Percentiles rank a stretch among this genome's conserved stretches.
These are phyloP conservation scores for Alces alces DNA, from an alignment of 2,113 vertebrate genomes.

Conservation along the genomic window DNA sequence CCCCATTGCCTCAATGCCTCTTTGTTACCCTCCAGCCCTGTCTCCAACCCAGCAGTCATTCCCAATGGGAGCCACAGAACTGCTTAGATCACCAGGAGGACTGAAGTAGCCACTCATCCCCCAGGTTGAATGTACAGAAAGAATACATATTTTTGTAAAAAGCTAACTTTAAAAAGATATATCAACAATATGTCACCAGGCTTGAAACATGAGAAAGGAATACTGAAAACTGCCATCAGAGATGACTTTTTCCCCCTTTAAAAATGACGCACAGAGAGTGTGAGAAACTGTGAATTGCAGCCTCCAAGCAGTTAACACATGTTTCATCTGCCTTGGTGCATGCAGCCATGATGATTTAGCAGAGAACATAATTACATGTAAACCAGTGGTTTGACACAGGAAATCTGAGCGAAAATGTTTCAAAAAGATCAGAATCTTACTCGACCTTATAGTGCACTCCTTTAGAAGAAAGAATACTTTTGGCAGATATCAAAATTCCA, in stretches of 20 bases:
- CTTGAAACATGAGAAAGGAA: not conserved
- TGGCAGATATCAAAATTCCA: not conserved
- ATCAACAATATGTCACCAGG: not conserved
- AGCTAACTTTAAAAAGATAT: not conserved
- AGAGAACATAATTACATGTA: constrained; percentile 60
- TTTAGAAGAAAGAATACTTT: not conserved
- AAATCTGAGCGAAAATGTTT: constrained; percentile 56
- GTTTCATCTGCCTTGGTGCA: not conserved
- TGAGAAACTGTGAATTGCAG: not conserved
- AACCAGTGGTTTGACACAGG: constrained; percentile 60
- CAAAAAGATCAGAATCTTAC: constrained; percentile 31
- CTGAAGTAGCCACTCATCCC: not conserved
- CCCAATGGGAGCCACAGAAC: not conserved
- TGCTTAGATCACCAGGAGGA: not conserved
- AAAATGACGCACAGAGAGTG: not conserved
- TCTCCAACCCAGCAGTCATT: not conserved
- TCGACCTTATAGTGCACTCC: not conserved
- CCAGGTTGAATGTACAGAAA: not conserved
- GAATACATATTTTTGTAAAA: not conserved
- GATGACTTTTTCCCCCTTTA: not conserved
- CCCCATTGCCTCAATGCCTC: not conserved
- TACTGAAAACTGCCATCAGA: not conserved
- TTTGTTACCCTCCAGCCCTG: not conserved
- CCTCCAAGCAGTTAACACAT: not conserved
- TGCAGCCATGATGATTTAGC: not conserved